Conservation (phyloP, 2,888 invertebrate species). For the Leptarthrus brevirostris region DNA sequence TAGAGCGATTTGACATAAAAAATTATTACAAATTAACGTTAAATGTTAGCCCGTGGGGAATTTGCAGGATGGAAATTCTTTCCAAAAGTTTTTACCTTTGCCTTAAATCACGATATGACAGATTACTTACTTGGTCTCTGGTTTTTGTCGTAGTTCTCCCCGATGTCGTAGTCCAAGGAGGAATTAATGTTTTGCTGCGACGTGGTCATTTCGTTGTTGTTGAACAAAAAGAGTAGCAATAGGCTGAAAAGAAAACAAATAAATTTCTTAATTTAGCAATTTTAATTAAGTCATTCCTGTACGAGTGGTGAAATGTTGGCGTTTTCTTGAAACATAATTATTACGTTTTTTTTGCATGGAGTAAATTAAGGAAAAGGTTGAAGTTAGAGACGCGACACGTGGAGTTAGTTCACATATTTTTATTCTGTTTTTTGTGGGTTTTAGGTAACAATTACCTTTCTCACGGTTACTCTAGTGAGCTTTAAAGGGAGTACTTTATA, state of each 20-base stretch:
- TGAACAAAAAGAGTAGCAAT: constrained; percentile 56
- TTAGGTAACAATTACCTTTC: too few species aligned
- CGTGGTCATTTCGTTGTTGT: constrained; percentile 56
- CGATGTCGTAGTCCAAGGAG: constrained; percentile 56
- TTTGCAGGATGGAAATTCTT: constrained; percentile 1
- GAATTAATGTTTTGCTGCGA: constrained; percentile 55
- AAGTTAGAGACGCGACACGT: too few species aligned
- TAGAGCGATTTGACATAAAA: constrained; percentile 10
- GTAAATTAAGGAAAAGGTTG: neutral
- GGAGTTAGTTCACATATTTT: too few species aligned
- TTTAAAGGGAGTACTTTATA: too few species aligned
- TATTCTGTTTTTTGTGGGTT: too few species aligned
- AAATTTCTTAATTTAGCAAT: constrained; percentile 1
- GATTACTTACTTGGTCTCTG: constrained; percentile 58
- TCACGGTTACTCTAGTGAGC: too few species aligned
- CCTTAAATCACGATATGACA: neutral
- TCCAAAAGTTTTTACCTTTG: neutral
- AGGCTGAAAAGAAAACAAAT: constrained; percentile 54
- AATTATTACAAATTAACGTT: constrained; percentile 18
- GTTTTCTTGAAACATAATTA: neutral
- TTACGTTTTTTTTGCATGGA: neutral
- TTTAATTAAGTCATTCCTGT: constrained; percentile 3
- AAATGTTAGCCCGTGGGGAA: neutral
- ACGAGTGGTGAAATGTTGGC: neutral
- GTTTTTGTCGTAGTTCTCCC: constrained; percentile 58